A percentile compares a stretch with the other conserved stretches of the same genome.
phyloP scores from a whole-genome alignment of 2,113 vertebrate genomes.

The Bothrops jararaca region DNA sequence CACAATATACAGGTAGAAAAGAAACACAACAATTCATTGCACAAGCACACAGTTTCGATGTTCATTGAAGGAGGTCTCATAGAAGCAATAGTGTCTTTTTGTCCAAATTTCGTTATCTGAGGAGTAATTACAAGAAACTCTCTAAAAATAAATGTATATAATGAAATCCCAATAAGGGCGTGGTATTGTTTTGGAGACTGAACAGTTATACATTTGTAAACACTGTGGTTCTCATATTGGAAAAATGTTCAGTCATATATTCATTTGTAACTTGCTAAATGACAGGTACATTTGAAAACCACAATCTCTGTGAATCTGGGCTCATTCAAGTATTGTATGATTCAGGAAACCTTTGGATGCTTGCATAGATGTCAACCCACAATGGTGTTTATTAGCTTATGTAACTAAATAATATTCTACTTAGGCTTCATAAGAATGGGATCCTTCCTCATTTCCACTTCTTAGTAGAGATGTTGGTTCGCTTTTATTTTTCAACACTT shows the following conservation, averaged over 20 bases:
- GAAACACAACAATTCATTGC: neutral
- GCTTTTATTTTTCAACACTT: neutral
- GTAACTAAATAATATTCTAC: neutral
- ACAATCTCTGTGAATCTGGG: slow-evolving; percentile 6
- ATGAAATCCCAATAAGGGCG: neutral
- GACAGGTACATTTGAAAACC: slow-evolving; percentile 34
- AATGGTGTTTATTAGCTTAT: neutral
- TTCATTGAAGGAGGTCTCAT: neutral
- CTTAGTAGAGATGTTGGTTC: neutral
- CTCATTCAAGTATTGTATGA: slow-evolving; percentile 30
- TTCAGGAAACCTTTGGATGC: neutral
- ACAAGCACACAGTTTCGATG: neutral
- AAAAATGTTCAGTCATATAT: neutral
- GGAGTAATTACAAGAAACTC: neutral
- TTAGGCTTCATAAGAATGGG: slow-evolving; percentile 1
- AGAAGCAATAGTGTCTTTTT: neutral
- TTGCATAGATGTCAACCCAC: neutral
- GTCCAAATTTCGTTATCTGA: neutral
- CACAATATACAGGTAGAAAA: neutral
- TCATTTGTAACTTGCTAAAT: neutral
- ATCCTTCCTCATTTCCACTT: slow-evolving; percentile 8
- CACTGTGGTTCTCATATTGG: neutral
- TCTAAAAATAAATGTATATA: neutral
- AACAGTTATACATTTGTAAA: neutral
- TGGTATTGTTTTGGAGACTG: neutral